Evolutionary conservation across 2,888 invertebrate species (phyloP).

Genomic region (Acronicta leporina): DNA sequence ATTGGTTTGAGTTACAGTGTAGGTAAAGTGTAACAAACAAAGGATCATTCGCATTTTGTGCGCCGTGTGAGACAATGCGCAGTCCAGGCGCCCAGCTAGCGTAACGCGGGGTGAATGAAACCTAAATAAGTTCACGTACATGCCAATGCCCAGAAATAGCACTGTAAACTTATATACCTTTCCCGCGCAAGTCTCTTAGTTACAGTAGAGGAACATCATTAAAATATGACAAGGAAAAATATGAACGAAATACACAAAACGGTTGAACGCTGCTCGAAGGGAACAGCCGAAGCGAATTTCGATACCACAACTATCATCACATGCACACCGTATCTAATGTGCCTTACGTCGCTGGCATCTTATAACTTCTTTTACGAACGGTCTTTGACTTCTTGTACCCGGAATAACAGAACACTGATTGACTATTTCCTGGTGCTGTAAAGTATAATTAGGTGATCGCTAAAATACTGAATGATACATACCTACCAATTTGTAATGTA

Average conservation of each 20-base stretch:
- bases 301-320: constrained; percentile 67
- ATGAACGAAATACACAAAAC: constrained; percentile 45
- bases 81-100: constrained; percentile 77
- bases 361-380: constrained; percentile 68
- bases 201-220: constrained; percentile 50
- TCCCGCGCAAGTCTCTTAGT: constrained; percentile 34
- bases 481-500: constrained; percentile 64
- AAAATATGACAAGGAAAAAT: constrained; percentile 51
- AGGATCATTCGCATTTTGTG: constrained; percentile 82
- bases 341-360: constrained; percentile 67
- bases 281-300: constrained; percentile 60
- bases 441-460: constrained; percentile 63
- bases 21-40: constrained; percentile 82
- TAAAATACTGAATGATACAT: constrained; percentile 64
- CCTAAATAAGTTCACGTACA: constrained; percentile 78
- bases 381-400: constrained; percentile 76
- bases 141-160: constrained; percentile 57
- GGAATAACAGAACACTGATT: constrained; percentile 73
- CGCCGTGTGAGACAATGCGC: constrained; percentile 80
- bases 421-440: constrained; percentile 69
- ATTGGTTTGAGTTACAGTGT: constrained; percentile 79
- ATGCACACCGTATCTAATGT: constrained; percentile 76
- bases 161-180: constrained; percentile 56
- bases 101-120: constrained; percentile 86
- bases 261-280: constrained; percentile 43